Conservation (phyloP, 2,797 vertebrate genomes). For the Amazona ochrocephala region DNA sequence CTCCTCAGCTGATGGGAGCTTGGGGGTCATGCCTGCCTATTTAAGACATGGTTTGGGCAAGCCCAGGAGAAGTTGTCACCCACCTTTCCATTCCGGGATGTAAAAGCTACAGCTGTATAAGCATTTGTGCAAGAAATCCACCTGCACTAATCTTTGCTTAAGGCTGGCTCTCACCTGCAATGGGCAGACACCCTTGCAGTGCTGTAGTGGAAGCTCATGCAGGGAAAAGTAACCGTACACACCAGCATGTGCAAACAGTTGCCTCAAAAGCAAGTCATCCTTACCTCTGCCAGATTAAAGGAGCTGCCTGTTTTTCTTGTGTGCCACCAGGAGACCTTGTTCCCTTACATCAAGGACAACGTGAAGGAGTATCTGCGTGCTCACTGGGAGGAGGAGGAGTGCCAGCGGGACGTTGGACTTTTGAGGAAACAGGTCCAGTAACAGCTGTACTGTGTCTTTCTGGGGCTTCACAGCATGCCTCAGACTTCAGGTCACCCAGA, state of each 20-base stretch:
- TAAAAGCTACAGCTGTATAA: not conserved
- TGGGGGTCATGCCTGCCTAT: not conserved
- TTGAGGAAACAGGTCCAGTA: conserved; percentile 91
- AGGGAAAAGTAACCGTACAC: not conserved
- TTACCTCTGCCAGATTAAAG: conserved; percentile 8
- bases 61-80: not conserved
- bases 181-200: not conserved
- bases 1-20: not conserved
- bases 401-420: conserved; percentile 90
- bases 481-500: not conserved
- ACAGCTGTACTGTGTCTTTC: fast-evolving
- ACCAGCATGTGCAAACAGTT: fast-evolving
- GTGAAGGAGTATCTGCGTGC: conserved; percentile 88
- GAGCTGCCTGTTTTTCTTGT: not conserved
- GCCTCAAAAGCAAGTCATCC: not conserved
- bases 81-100: not conserved
- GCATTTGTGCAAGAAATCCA: not conserved
- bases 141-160: not conserved
- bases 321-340: conserved; percentile 87
- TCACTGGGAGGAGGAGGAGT: conserved; percentile 96
- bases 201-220: not conserved
- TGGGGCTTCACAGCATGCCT: not conserved
- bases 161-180: not conserved
- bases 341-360: conserved; percentile 92
- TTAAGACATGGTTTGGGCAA: not conserved